Evolutionary conservation across 2,113 vertebrate species (phyloP).

Genomic region (Zosterops japonicus): DNA sequence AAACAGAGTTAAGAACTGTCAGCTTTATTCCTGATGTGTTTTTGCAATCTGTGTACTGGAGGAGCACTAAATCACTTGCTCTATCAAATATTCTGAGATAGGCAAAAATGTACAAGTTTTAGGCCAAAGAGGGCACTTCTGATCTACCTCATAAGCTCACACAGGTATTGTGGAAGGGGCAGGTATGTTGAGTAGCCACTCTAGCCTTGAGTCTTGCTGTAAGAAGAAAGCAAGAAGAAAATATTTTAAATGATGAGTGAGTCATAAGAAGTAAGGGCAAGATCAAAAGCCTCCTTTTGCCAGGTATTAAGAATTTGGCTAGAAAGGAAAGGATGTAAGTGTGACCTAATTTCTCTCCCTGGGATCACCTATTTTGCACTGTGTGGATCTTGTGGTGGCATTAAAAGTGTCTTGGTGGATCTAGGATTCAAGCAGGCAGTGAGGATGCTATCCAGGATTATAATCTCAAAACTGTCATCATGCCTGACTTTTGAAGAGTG

Average conservation of each 20-base stretch:
- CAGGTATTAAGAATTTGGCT: not conserved
- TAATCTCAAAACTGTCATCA: not conserved
- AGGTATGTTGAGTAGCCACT: not conserved
- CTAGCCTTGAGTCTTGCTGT: not conserved
- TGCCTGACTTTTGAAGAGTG: not conserved
- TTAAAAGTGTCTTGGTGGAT: not conserved
- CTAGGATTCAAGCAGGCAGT: not conserved
- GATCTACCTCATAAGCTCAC: not conserved
- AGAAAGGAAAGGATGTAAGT: not conserved
- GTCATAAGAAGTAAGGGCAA: not conserved
- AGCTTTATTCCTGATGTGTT: not conserved
- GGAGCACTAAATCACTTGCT: not conserved
- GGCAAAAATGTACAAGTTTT: not conserved
- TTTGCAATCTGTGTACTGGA: not conserved
- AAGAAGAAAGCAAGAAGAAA: not conserved
- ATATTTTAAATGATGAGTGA: not conserved
- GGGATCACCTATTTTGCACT: accelerated
- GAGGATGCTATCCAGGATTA: not conserved
- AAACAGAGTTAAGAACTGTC: not conserved
- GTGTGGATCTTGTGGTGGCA: not conserved
- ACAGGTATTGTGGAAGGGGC: not conserved
- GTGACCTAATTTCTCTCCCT: not conserved
- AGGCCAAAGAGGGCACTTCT: not conserved
- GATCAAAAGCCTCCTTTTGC: not conserved
- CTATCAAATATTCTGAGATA: not conserved